Percentiles rank a stretch among this genome's conserved stretches.
Evolutionary conservation across 2,113 vertebrate species (phyloP).

Genomic region (Piprites chloris): DNA sequence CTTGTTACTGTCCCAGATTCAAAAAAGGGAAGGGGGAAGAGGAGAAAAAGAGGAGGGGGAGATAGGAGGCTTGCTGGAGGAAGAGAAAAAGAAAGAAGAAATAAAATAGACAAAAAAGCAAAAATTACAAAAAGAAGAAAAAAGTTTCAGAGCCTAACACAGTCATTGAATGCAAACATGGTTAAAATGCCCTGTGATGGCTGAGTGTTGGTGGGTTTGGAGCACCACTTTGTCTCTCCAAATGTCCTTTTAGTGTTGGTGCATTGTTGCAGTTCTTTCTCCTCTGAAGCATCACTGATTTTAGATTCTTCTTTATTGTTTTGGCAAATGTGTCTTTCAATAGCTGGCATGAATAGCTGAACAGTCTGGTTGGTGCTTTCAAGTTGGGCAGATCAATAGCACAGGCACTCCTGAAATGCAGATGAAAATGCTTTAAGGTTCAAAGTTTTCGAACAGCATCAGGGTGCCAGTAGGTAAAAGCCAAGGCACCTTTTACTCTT

Average conservation of each 20-base stretch:
- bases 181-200: background rate
- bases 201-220: background rate
- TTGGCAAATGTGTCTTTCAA: background rate
- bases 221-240: background rate
- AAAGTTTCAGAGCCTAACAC: background rate
- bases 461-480: background rate
- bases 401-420: background rate
- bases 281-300: background rate
- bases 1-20: background rate
- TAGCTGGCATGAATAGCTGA: background rate
- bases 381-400: background rate
- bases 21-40: rapidly evolving
- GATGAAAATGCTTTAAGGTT: background rate
- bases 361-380: background rate
- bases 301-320: background rate
- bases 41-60: rapidly evolving
- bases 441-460: background rate
- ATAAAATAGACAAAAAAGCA: no score
- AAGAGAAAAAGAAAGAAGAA: background rate
- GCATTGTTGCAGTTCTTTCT: background rate
- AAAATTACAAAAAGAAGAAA: background rate
- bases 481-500: background rate
- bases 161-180: background rate
- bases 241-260: background rate
- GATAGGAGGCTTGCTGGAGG: no score